A percentile compares a stretch with the other conserved stretches of the same genome.
phyloP scores from a whole-genome alignment of 1,140 invertebrate species.

The Diploscapter pachys region DNA sequence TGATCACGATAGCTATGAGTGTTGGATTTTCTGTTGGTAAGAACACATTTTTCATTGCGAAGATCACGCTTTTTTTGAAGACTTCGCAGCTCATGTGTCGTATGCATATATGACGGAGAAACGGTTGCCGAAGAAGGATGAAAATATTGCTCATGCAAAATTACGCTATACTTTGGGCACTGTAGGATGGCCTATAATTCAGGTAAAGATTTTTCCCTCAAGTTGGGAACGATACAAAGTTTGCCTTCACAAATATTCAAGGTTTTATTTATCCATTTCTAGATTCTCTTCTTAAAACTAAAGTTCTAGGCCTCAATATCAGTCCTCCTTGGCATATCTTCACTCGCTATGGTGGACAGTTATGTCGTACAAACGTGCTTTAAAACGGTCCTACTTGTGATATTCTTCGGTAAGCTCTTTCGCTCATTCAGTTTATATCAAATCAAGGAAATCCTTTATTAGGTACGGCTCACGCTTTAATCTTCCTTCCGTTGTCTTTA shows the following conservation, averaged over 20 bases:
- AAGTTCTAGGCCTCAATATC: slow-evolving; percentile 74
- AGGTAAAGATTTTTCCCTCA: slow-evolving; percentile 67
- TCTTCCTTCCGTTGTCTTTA: slow-evolving; percentile 66
- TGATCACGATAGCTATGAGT: slow-evolving; percentile 97
- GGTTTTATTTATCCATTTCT: too few species aligned
- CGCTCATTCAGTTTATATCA: slow-evolving; percentile 58
- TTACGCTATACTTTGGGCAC: slow-evolving; percentile 80
- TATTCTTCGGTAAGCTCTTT: slow-evolving; percentile 77
- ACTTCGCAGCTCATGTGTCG: slow-evolving; percentile 92
- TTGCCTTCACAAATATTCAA: too few species aligned
- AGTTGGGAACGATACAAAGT: slow-evolving; percentile 15
- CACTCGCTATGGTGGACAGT: slow-evolving; percentile 79
- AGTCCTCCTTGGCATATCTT: slow-evolving; percentile 61
- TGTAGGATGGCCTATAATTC: slow-evolving; percentile 84
- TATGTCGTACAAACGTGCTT: slow-evolving; percentile 96
- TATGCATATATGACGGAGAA: slow-evolving; percentile 83
- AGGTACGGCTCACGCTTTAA: slow-evolving; percentile 80
- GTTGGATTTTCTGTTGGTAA: slow-evolving; percentile 68
- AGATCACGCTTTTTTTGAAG: slow-evolving; percentile 73
- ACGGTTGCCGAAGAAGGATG: not conserved
- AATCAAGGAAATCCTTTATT: slow-evolving; percentile 68
- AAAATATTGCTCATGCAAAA: slow-evolving; percentile 69
- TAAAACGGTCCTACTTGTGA: slow-evolving; percentile 91
- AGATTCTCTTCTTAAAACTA: too few species aligned
- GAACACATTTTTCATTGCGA: not conserved